Evolutionary conservation across 2,113 vertebrate genomes (phyloP).

Genomic region (Bettongia penicillata): DNA sequence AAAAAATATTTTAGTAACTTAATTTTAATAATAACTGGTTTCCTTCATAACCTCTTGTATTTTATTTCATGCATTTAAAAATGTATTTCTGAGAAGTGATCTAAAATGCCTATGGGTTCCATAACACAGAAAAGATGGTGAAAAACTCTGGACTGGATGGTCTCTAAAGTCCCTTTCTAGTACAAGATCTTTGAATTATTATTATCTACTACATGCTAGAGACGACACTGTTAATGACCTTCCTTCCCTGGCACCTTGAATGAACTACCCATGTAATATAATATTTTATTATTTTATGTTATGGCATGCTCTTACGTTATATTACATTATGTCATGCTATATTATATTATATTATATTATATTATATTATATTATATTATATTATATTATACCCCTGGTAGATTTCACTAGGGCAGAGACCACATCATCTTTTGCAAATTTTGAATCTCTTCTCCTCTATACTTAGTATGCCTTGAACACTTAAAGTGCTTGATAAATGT

Average conservation of each 20-base stretch:
- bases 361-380: not conserved
- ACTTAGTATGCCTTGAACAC: not conserved
- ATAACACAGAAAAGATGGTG: not conserved
- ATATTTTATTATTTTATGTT: too few relatives aligned
- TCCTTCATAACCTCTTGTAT: not conserved
- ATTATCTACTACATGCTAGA: not conserved
- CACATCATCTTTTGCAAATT: not conserved
- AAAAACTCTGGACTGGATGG: not conserved
- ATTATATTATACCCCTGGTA: not conserved
- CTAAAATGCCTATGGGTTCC: not conserved
- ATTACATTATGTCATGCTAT: too few relatives aligned
- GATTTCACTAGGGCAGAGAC: not conserved
- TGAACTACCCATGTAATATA: not conserved
- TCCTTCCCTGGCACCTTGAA: not conserved
- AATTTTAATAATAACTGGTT: not conserved
- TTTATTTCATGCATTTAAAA: not conserved
- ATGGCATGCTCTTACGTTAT: too few relatives aligned
- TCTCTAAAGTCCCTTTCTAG: not conserved
- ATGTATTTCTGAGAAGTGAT: not conserved
- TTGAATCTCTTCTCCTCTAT: not conserved
- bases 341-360: not conserved
- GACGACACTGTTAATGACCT: not conserved
- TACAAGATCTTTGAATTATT: not conserved
- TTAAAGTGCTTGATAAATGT: not conserved
- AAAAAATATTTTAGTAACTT: not conserved